These are phyloP conservation scores for Erebia aethiops DNA, from an alignment of 2,888 invertebrate genomes.

Conservation along the genomic window DNA sequence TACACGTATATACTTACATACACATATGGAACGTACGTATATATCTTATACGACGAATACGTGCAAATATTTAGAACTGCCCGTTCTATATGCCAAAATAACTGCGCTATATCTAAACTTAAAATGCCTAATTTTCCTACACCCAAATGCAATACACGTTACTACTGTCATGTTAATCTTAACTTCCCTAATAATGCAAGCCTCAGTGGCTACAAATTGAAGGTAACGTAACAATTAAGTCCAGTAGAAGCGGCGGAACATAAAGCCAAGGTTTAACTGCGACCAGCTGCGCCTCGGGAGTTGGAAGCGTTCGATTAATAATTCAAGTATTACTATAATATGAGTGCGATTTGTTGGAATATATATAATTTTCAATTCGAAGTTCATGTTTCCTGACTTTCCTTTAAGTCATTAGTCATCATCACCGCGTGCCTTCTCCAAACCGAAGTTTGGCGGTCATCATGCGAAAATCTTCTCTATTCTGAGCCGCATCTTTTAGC, in stretches of 20 bases:
- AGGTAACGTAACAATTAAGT: conserved; percentile 60
- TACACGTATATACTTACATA: no score
- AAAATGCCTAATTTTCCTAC: neutral
- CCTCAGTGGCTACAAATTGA: conserved; percentile 54
- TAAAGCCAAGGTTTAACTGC: conserved; percentile 66
- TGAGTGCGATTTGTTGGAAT: conserved; percentile 39
- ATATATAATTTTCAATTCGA: conserved; percentile 5
- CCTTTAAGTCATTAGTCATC: no score
- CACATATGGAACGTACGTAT: no score
- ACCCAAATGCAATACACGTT: neutral
- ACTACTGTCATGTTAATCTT: conserved; percentile 13
- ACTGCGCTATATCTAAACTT: neutral
- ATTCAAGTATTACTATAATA: conserved; percentile 49
- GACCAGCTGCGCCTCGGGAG: conserved; percentile 63
- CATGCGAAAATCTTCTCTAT: no score
- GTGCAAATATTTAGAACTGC: neutral
- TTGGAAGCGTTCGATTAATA: conserved; percentile 60
- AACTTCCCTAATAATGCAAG: conserved; percentile 21
- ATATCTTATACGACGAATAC: no score
- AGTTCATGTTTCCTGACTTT: neutral
- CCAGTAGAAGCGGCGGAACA: conserved; percentile 55
- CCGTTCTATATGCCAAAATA: neutral
- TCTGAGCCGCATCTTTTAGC: no score
- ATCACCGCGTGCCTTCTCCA: no score
- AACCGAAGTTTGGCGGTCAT: no score